Conservation (phyloP, 1,140 invertebrate genomes). For the Phortica variegata region DNA sequence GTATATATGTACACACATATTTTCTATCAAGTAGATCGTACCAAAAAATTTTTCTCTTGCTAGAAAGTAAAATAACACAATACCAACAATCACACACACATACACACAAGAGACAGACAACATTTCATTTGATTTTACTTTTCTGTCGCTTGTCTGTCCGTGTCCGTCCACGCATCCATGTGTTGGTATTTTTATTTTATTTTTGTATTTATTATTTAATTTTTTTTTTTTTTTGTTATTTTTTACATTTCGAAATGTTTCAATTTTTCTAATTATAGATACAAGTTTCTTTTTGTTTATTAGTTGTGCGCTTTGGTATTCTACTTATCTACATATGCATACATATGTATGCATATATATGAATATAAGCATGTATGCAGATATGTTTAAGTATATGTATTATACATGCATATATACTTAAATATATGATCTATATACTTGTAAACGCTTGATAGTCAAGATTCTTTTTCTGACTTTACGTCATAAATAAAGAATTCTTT, state of each 20-base stretch:
- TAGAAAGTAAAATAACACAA: too few relatives aligned
- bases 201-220: constrained; percentile 36
- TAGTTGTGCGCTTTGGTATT: constrained; percentile 36
- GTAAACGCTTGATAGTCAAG: constrained; percentile 10
- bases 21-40: too few relatives aligned
- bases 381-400: constrained; percentile 10
- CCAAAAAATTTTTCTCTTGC: too few relatives aligned
- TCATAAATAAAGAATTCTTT: constrained; percentile 45
- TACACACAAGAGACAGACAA: constrained; percentile 17
- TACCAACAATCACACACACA: too few relatives aligned
- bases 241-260: constrained; percentile 39
- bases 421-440: not conserved
- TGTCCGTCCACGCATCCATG: constrained; percentile 21
- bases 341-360: constrained; percentile 13
- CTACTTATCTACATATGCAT: not conserved
- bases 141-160: constrained; percentile 32
- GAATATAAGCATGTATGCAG: constrained; percentile 19
- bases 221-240: constrained; percentile 27
- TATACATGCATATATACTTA: constrained; percentile 24
- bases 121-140: constrained; percentile 11
- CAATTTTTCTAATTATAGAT: constrained; percentile 51
- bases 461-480: constrained; percentile 38
- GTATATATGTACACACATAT: too few relatives aligned
- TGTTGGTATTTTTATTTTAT: constrained; percentile 11
- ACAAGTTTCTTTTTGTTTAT: constrained; percentile 54